Conservation (phyloP, 2,888 invertebrate species). For the Timema podura region DNA sequence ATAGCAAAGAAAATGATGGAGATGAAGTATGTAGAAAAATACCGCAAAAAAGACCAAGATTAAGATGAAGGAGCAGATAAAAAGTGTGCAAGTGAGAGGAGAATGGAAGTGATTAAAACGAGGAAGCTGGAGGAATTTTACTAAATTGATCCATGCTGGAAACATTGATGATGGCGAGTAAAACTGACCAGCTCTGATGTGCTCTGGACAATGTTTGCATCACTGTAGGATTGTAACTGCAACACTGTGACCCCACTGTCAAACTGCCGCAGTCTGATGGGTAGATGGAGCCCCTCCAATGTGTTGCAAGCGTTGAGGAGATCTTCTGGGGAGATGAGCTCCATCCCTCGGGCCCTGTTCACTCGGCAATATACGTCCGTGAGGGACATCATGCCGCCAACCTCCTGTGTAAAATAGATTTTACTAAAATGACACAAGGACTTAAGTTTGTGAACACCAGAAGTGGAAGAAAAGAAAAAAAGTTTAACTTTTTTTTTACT, state of each 20-base stretch:
- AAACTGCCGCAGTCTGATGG: constrained; percentile 76
- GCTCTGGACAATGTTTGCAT: constrained; percentile 63
- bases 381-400: constrained; percentile 94
- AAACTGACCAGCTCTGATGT: constrained; percentile 59
- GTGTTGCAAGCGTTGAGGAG: constrained; percentile 83
- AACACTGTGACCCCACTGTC: constrained; percentile 95
- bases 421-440: no score
- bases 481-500: no score
- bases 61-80: no score
- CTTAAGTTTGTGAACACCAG: no score
- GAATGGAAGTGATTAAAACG: no score
- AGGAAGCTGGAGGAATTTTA: no score
- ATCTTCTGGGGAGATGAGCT: constrained; percentile 96
- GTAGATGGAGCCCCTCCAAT: constrained; percentile 58
- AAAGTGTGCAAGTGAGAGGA: no score
- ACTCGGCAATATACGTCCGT: constrained; percentile 96
- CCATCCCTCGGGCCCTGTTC: constrained; percentile 93
- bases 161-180: no score
- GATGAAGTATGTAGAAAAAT: no score
- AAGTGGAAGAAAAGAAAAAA: no score
- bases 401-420: constrained; percentile 54
- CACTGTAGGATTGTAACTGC: constrained; percentile 72
- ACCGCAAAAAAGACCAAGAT: no score
- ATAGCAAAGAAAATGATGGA: no score
- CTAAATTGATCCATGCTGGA: not conserved